Base-by-base conservation (phyloP, 2,113 vertebrate genomes). In the Anas platyrhynchos region DNA sequence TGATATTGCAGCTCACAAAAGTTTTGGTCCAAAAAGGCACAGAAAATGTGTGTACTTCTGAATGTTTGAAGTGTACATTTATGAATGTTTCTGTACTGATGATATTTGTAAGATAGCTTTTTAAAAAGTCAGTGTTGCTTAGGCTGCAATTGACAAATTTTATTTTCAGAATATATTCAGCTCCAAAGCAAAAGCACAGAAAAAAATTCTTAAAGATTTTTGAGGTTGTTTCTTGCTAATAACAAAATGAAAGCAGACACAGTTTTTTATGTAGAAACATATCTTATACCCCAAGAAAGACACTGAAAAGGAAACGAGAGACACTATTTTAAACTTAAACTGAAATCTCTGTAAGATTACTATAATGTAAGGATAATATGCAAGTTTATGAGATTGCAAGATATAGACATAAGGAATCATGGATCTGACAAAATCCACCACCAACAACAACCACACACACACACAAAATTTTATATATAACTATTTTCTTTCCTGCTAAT, bases 161-260 rank as follows among this genome's bases (percentile, higher is more conserved):
- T 74, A 27, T 36, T 54, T 89, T 68, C 52, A 67, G 10, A 3
- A 18, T 15, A 66, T 66, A 54, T 67, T 61, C 32, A 41, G 2
- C 16, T 54, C 34, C 29, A 77, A 84, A 88, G 10, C 9, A 76
- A 89, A 94, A 79, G 3, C 32, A 58, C 5, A 58, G 11, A 14
- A 61, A 80, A 77, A 48, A 6, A 34, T 1, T 1, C 12, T 25
- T 26, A 12, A 86, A 55, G 11, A 16, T 26, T 32, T 0, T 0
- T 75, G 67, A 26, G 11, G 5, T 3, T 56, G 16, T 8, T 89
- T 89, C 34, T 73, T 73, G 2, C 5, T 25, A 41, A n/a, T 46
- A 80, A 77, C 5, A 76, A 55, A 8, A 4, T 77, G 41, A 86
- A 83, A 93, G 14, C 6, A 74, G 59, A 5, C 7, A 25, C 7